Evolutionary conservation across 1,140 invertebrate genomes (phyloP), one percentile per base, ranked within the genome.

Genomic region (Drosophila pachea): DNA sequence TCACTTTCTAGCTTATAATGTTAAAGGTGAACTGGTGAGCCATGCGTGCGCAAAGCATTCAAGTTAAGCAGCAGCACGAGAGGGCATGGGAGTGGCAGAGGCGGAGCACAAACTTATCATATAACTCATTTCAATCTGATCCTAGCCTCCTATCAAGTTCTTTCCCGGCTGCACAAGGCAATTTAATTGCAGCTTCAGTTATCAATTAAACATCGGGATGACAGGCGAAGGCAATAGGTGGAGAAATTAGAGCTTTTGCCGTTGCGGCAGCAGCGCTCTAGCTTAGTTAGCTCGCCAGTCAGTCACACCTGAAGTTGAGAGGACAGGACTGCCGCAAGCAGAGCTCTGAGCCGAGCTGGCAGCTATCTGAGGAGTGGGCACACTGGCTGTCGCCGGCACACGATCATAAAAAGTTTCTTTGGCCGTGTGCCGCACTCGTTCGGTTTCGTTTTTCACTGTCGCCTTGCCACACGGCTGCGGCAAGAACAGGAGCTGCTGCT

Each of bases 201-300:
- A 58, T 53, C 40, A 65, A 69, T 69, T 69, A 69, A 47, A 45
- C 2, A 29, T 7, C 22, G 47, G 22, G 36, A 31, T 31, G 65
- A 9, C 49, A 61, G 22, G 32, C 43, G 8, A 29, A 31, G 9
- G 8, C 40, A 48, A 66, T 22, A 35, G 14, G 45, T n/a, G 7
- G 16, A 64, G 70, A 71, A 82, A 74, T 78, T 75, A 50, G 72
- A 83, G 67, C 77, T 77, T 50, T 74, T 43, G 49, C 77, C 64
- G 66, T 74, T 70, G 54, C 76, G 71, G 74, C 71, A 78, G 58
- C 36, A 58, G 61, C 47, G 7, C 67, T 77, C 61, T 62, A 78
- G 66, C 55, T 75, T 78, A 75, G 61, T 63, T 49, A 40, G 5
- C 33, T 65, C 61, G 67, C 35, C 47, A 74, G 63, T 68, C 68